A percentile compares a stretch with the other conserved stretches of the same genome.
These are phyloP conservation scores for Drusus annulatus DNA, from an alignment of 1,140 invertebrate genomes.

Conservation along the genomic window DNA sequence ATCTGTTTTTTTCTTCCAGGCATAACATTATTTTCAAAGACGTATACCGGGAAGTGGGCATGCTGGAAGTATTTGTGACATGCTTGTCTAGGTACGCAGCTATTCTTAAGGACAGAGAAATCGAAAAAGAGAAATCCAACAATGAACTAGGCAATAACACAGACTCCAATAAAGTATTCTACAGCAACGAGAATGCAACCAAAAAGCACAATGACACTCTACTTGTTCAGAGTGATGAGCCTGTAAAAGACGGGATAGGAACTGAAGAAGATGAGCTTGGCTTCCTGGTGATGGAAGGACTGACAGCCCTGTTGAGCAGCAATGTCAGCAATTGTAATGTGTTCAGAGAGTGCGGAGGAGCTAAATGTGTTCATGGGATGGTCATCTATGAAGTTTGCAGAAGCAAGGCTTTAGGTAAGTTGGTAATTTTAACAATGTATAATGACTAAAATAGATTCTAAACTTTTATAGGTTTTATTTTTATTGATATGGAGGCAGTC, in stretches of 20 bases:
- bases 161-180: slow-evolving; percentile 52
- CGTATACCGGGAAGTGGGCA: slow-evolving; percentile 97
- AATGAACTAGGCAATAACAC: slow-evolving; percentile 62
- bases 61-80: slow-evolving; percentile 97
- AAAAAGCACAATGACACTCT: slow-evolving; percentile 64
- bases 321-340: slow-evolving; percentile 93
- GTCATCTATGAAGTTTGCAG: slow-evolving; percentile 90
- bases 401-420: slow-evolving; percentile 80
- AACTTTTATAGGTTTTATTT: no score
- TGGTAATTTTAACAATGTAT: no score
- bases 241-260: slow-evolving; percentile 66
- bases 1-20: slow-evolving; percentile 69
- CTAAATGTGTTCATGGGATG: slow-evolving; percentile 91
- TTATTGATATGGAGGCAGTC: no score
- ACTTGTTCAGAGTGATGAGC: slow-evolving; percentile 63
- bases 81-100: slow-evolving; percentile 90
- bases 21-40: slow-evolving; percentile 96
- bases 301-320: slow-evolving; percentile 84
- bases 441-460: no score
- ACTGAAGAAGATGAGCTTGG: slow-evolving; percentile 85
- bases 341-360: slow-evolving; percentile 93
- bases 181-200: slow-evolving; percentile 60
- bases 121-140: slow-evolving; percentile 62
- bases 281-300: slow-evolving; percentile 87
- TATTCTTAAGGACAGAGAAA: slow-evolving; percentile 81